Conservation (phyloP, 2,113 vertebrate species). For the Neogobius melanostomus region DNA sequence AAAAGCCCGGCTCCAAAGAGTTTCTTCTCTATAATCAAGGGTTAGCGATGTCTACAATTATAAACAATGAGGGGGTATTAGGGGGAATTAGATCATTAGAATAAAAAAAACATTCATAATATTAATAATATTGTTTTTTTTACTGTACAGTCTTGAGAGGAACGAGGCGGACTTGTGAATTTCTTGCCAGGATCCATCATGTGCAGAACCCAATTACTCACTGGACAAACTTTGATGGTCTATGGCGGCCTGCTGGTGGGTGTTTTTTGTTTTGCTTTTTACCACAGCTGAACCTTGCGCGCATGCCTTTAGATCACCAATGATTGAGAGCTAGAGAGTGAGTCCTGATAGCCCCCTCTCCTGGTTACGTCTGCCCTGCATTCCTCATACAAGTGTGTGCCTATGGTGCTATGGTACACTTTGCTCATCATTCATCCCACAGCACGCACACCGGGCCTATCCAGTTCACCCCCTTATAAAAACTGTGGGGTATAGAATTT, state of each 20-base stretch:
- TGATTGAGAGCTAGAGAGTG: background rate
- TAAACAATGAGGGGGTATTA: too few relatives aligned
- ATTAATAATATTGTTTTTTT: too few relatives aligned
- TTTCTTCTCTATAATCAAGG: too few relatives aligned
- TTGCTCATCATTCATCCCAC: constrained; percentile 35
- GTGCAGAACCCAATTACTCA: too few relatives aligned
- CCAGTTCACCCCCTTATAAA: constrained; percentile 17
- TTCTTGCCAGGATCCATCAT: background rate
- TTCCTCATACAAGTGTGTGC: constrained; percentile 68
- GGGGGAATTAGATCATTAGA: too few relatives aligned
- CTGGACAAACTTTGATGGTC: too few relatives aligned
- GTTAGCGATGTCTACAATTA: too few relatives aligned
- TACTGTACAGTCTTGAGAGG: background rate
- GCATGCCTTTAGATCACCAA: constrained; percentile 10
- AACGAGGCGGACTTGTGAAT: background rate
- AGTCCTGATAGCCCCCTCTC: constrained; percentile 22
- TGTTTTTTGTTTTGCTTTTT: background rate
- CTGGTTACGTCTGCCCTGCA: constrained; percentile 43
- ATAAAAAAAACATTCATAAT: too few relatives aligned
- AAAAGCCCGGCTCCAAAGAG: too few relatives aligned
- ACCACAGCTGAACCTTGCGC: background rate
- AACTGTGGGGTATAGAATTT: constrained; percentile 32
- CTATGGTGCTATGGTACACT: constrained; percentile 35
- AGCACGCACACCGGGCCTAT: background rate
- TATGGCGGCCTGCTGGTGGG: too few relatives aligned